A percentile compares a stretch with the other conserved stretches of the same genome.
These are phyloP conservation scores for Tricholaema leucomelas DNA, from an alignment of 2,113 vertebrate species.

Conservation along the genomic window DNA sequence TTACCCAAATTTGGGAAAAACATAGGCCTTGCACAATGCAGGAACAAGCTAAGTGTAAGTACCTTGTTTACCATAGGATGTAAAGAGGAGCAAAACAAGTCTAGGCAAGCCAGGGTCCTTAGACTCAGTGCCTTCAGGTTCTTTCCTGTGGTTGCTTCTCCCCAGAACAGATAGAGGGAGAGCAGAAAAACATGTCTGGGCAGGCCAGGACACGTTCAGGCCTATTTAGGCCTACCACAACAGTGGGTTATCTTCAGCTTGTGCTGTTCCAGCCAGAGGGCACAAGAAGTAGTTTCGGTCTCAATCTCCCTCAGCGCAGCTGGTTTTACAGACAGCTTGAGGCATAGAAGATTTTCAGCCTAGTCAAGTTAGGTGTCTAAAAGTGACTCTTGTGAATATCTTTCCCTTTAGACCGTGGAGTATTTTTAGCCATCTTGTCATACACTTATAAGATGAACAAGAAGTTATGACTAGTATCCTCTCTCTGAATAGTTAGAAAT, in stretches of 20 bases:
- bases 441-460: neutral
- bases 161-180: no score
- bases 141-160: no score
- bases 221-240: neutral
- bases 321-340: neutral
- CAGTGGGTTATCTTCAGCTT: neutral
- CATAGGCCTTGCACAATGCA: no score
- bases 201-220: no score
- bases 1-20: no score
- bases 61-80: no score
- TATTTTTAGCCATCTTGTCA: neutral
- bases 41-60: no score
- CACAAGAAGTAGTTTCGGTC: neutral
- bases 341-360: neutral
- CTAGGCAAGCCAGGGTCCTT: no score
- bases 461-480: neutral
- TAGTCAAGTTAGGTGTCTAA: neutral
- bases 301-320: neutral
- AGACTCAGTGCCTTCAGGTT: no score
- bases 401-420: neutral
- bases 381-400: neutral
- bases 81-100: no score
- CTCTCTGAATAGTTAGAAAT: neutral
- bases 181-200: no score
- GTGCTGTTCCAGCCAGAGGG: neutral